These are phyloP conservation scores for Onychostruthus taczanowskii DNA, from an alignment of 2,113 vertebrate species.

Conservation along the genomic window DNA sequence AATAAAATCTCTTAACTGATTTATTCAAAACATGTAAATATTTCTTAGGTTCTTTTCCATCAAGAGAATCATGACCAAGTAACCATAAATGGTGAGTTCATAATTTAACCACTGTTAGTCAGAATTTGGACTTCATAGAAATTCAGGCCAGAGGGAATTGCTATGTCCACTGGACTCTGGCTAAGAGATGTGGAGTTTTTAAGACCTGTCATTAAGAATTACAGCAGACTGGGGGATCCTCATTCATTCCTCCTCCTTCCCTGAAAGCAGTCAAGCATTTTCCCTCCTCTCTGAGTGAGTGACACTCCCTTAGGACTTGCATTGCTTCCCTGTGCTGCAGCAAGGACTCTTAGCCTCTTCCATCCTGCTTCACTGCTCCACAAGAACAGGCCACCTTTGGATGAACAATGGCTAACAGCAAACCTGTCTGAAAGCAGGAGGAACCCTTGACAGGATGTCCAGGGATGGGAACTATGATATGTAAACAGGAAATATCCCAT, in stretches of 20 bases:
- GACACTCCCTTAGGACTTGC: not conserved
- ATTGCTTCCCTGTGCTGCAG: not conserved
- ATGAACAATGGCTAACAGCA: not conserved
- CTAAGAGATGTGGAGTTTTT: not conserved
- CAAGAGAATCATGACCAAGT: not conserved
- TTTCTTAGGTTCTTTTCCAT: not conserved
- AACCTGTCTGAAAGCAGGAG: not conserved
- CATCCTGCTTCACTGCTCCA: not conserved
- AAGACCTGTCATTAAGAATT: not conserved
- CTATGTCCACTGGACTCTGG: not conserved
- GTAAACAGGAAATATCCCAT: not conserved
- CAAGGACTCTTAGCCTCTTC: not conserved
- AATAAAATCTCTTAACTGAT: not conserved
- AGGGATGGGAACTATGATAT: not conserved
- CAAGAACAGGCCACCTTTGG: not conserved
- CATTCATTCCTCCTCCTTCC: not conserved
- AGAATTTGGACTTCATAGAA: not conserved
- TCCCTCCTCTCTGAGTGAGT: not conserved
- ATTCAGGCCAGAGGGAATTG: not conserved
- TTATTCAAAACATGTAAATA: not conserved
- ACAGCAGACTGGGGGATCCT: not conserved
- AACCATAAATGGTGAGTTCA: not conserved
- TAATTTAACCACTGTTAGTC: not conserved
- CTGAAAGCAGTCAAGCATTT: not conserved
- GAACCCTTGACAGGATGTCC: not conserved